Conservation (phyloP, 2,888 invertebrate genomes). For the Sinodicranocentrus sp. region DNA sequence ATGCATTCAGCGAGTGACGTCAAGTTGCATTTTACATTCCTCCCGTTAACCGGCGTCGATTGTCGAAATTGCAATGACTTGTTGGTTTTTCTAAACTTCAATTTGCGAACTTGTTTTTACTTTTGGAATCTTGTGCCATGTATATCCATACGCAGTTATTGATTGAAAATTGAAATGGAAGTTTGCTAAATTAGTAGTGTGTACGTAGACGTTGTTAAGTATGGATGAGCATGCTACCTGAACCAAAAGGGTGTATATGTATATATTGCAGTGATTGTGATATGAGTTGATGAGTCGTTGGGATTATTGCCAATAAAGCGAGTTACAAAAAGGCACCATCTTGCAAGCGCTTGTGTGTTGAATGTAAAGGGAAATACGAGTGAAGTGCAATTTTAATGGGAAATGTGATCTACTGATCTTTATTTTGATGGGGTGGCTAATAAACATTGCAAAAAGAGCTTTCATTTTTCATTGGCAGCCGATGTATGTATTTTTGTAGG, state of each 20-base stretch:
- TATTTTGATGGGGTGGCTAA: background rate
- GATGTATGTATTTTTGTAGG: background rate
- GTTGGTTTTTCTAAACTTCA: too few relatives aligned
- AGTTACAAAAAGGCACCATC: background rate
- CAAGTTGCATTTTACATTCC: too few relatives aligned
- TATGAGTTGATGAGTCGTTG: background rate
- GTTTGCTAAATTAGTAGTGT: too few relatives aligned
- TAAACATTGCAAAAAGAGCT: background rate
- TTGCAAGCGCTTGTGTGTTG: too few relatives aligned
- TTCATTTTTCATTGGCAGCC: conserved; percentile 14
- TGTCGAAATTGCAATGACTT: too few relatives aligned
- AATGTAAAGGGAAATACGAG: background rate
- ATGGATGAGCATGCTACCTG: too few relatives aligned
- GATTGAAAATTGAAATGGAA: too few relatives aligned
- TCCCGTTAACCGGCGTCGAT: too few relatives aligned
- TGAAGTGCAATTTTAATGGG: conserved; percentile 2
- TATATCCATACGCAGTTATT: too few relatives aligned
- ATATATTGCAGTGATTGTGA: background rate
- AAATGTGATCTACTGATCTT: conserved; percentile 15
- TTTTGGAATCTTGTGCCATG: too few relatives aligned
- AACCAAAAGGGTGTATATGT: background rate
- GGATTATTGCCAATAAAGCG: background rate
- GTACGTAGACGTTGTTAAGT: background rate
- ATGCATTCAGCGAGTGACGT: too few relatives aligned
- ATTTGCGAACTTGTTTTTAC: too few relatives aligned